A percentile compares a stretch with the other conserved stretches of the same genome.
Evolutionary conservation across 2,113 vertebrate genomes (phyloP).

Genomic region (Irena cyanogastra): DNA sequence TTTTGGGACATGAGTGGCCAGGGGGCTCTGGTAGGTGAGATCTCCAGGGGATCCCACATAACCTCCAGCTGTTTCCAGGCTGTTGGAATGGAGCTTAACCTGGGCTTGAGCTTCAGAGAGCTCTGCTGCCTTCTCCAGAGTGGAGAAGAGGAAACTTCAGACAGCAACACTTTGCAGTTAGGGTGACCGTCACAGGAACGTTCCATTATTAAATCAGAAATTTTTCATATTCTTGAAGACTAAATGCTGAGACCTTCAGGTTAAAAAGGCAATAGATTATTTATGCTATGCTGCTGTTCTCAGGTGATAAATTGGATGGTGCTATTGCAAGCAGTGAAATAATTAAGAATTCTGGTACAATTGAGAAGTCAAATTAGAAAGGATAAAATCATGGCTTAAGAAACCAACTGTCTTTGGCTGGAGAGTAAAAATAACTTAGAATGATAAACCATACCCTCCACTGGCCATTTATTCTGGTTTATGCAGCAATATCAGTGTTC

Average conservation of each 20-base stretch:
- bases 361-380: background rate
- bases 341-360: background rate
- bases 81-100: background rate
- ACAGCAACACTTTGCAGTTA: background rate
- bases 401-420: background rate
- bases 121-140: background rate
- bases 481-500: background rate
- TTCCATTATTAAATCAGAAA: background rate
- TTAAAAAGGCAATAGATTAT: constrained; percentile 12
- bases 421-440: background rate
- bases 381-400: background rate
- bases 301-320: background rate
- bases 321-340: background rate
- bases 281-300: background rate
- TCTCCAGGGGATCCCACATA: background rate
- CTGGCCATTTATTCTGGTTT: background rate
- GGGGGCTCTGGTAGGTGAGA: background rate
- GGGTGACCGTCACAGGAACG: background rate
- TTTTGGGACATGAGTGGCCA: background rate
- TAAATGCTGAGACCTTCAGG: background rate
- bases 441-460: background rate
- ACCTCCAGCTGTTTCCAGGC: background rate
- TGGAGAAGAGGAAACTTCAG: background rate
- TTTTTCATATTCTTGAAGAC: constrained; percentile 10
- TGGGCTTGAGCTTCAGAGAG: background rate